Conservation (phyloP, 1,140 invertebrate species). For the Bombus soroeensis region DNA sequence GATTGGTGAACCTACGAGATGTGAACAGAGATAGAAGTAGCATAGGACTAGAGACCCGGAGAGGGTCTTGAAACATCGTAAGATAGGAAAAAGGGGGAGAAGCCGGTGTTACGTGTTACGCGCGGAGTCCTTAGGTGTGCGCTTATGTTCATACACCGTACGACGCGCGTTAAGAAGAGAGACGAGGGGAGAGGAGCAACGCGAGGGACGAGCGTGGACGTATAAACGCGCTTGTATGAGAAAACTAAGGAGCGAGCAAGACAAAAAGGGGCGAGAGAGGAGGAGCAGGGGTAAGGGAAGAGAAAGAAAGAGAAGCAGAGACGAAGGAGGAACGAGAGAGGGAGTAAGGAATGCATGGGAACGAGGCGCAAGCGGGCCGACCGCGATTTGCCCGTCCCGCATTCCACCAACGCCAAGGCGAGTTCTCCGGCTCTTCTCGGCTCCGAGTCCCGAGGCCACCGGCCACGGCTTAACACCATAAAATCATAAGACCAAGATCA, state of each 20-base stretch:
- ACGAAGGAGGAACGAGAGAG: slow-evolving; percentile 68
- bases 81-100: neutral
- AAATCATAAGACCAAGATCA: slow-evolving; percentile 67
- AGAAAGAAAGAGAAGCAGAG: slow-evolving; percentile 64
- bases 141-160: slow-evolving; percentile 35
- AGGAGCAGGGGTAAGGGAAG: neutral
- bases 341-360: slow-evolving; percentile 82
- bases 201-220: slow-evolving; percentile 24
- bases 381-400: slow-evolving; percentile 82
- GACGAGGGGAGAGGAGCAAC: neutral
- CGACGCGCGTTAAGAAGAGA: slow-evolving; percentile 27
- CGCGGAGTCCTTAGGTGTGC: slow-evolving; percentile 17
- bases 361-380: slow-evolving; percentile 82
- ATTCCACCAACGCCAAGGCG: slow-evolving; percentile 81
- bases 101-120: slow-evolving; percentile 2
- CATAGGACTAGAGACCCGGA: slow-evolving; percentile 22
- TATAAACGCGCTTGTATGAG: slow-evolving; percentile 38
- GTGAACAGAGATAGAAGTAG: slow-evolving; percentile 39
- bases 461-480: slow-evolving; percentile 69
- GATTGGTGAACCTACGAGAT: slow-evolving; percentile 47
- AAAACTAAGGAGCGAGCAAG: slow-evolving; percentile 48
- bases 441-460: slow-evolving; percentile 68
- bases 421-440: slow-evolving; percentile 71
- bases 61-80: neutral
- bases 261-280: slow-evolving; percentile 46